Evolutionary conservation across 2,113 vertebrate species (phyloP), one percentile per base, ranked within the genome.

Genomic region (Caretta caretta): DNA sequence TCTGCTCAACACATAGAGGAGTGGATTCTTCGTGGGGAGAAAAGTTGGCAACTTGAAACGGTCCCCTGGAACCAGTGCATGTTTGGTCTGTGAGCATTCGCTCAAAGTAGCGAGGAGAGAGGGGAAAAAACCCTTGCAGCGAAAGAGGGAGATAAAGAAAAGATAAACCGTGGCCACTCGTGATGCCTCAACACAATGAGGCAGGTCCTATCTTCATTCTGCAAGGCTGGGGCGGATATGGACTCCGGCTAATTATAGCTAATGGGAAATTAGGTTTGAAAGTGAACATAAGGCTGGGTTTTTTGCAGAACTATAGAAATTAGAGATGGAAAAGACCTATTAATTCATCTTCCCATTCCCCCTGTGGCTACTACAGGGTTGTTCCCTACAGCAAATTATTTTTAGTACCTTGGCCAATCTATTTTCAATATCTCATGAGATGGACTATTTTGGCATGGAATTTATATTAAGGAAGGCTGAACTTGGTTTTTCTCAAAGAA

Each of bases 211-310:
- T 72, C 54, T 79, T 27, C 89, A 79, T 53, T 94, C 3, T 9
- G 83, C 80, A 86, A 85, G 75, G 46, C 81, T 83, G 83, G 89
- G 83, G 72, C 0, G 0, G 49, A 80, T 69, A 88, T 42, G 53
- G 69, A 35, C 65, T 78, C 42, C 1, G 25, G 7, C 13, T 48
- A 25, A 42, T 8, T 48, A 35, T 56, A 62, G 82, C 93, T 10
- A 93, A 96, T 94, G 89, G 62, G 83, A 93, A 91, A 89, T 90
- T 75, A 84, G 94, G 89, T 97, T 62, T 57, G 93, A 83, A 85
- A 90, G 53, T 3, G 75, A 93, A 84, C 57, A 85, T n/a, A 81
- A 83, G 86, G 1, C 8, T 19, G 53, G 3, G 0, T 48, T 82
- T 78, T 78, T 22, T 90, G 1, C 83, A 85, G 86, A 82, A 51